These are phyloP conservation scores for Trissolcus japonicus DNA, from an alignment of 2,888 invertebrate species.

Conservation along the genomic window DNA sequence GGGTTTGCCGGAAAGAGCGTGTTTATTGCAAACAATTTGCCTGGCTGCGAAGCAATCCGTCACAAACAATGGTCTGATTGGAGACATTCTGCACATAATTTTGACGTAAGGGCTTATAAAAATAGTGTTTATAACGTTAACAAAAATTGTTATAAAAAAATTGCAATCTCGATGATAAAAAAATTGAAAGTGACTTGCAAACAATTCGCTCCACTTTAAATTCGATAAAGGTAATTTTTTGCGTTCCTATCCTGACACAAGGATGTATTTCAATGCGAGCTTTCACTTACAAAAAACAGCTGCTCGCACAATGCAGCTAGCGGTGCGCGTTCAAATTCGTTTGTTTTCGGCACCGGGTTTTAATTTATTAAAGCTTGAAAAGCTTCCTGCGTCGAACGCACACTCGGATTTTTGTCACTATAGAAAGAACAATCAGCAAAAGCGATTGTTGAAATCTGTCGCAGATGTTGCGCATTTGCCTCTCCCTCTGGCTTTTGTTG, in stretches of 20 bases:
- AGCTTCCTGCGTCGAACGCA: slow-evolving; percentile 38
- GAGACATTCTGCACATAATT: slow-evolving; percentile 82
- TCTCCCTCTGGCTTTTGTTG: background rate
- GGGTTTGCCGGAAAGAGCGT: slow-evolving; percentile 79
- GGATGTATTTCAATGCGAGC: slow-evolving; percentile 45
- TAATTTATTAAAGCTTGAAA: slow-evolving; percentile 53
- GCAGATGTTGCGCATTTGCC: slow-evolving; percentile 12
- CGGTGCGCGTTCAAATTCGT: slow-evolving; percentile 19
- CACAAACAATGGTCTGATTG: slow-evolving; percentile 80
- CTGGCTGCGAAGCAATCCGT: slow-evolving; percentile 79
- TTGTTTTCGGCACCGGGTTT: slow-evolving; percentile 38
- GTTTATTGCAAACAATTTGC: slow-evolving; percentile 82
- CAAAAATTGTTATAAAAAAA: background rate
- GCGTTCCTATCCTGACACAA: slow-evolving; percentile 27
- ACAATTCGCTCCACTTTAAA: slow-evolving; percentile 49
- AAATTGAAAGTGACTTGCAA: slow-evolving; percentile 11
- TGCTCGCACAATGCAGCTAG: slow-evolving; percentile 44
- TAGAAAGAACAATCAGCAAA: slow-evolving; percentile 35
- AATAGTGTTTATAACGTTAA: background rate
- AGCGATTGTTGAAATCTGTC: slow-evolving; percentile 39
- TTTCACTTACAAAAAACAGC: slow-evolving; percentile 54
- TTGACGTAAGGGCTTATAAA: slow-evolving; percentile 79
- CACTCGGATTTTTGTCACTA: slow-evolving; percentile 18
- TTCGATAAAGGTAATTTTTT: slow-evolving; percentile 53
- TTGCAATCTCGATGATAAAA: slow-evolving; percentile 13